phyloP scores from a whole-genome alignment of 2,113 vertebrate genomes.

The Indicator maculatus region DNA sequence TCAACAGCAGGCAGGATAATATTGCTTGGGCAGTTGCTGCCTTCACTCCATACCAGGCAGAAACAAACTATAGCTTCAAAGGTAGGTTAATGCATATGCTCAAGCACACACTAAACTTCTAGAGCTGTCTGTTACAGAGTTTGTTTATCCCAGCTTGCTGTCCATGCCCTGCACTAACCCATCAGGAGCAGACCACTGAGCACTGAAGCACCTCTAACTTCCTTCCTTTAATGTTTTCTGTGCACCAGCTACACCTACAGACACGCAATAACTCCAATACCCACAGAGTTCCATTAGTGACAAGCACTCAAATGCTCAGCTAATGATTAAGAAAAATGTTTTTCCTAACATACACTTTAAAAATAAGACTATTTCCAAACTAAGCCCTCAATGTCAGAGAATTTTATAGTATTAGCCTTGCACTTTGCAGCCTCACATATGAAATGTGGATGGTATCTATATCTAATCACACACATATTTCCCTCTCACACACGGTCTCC shows the following conservation, averaged over 20 bases:
- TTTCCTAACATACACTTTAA: background rate
- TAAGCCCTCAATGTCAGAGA: background rate
- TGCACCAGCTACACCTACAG: background rate
- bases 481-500: background rate
- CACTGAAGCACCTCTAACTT: background rate
- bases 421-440: background rate
- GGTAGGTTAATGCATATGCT: rapidly evolving
- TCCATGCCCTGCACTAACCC: background rate
- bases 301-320: background rate
- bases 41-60: background rate
- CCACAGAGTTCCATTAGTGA: background rate
- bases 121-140: background rate
- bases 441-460: background rate
- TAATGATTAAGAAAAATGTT: background rate
- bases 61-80: background rate
- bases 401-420: background rate
- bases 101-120: rapidly evolving
- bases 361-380: background rate
- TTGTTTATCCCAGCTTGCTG: background rate
- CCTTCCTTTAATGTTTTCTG: background rate
- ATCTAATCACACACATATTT: background rate
- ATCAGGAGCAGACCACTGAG: background rate
- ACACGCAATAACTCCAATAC: background rate
- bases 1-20: background rate
- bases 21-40: background rate